These are phyloP conservation scores for Drosophila mayri DNA, from an alignment of 1,140 invertebrate species.

Conservation along the genomic window DNA sequence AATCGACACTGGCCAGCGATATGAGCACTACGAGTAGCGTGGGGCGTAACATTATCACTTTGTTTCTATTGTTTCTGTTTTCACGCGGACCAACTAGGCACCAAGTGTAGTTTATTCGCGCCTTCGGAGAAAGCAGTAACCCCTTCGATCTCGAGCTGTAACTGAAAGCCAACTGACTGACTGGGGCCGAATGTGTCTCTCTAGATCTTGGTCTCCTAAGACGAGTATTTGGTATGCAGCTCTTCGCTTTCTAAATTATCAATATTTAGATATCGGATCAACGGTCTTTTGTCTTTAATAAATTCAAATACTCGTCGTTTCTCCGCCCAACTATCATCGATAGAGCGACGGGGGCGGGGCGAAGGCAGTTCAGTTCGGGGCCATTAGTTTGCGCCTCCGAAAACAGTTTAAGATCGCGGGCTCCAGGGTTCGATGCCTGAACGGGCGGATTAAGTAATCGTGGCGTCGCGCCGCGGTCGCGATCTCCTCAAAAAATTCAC, in stretches of 20 bases:
- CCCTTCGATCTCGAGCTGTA: slow-evolving; percentile 37
- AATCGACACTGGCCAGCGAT: slow-evolving; percentile 72
- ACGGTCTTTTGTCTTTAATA: slow-evolving; percentile 23
- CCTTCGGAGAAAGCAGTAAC: slow-evolving; percentile 37
- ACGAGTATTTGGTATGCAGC: slow-evolving; percentile 51
- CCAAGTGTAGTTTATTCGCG: slow-evolving; percentile 36
- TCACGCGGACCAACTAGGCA: slow-evolving; percentile 26
- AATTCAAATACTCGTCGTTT: slow-evolving; percentile 65
- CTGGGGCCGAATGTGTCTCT: slow-evolving; percentile 20
- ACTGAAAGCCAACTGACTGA: slow-evolving; percentile 43
- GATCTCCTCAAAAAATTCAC: slow-evolving; percentile 55
- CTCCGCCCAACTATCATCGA: slow-evolving; percentile 69
- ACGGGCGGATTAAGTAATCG: slow-evolving; percentile 67
- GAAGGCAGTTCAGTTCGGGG: slow-evolving; percentile 24
- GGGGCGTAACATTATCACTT: slow-evolving; percentile 66
- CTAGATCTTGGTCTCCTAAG: slow-evolving; percentile 23
- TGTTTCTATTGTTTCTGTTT: slow-evolving; percentile 11
- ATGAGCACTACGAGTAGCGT: slow-evolving; percentile 60
- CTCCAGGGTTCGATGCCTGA: slow-evolving; percentile 36
- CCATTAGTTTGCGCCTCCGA: slow-evolving; percentile 62
- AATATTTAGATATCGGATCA: slow-evolving; percentile 39
- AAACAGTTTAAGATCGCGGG: slow-evolving; percentile 7
- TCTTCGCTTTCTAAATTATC: slow-evolving; percentile 74
- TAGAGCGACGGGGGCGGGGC: slow-evolving; percentile 33
- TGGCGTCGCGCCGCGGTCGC: slow-evolving; percentile 7